Evolutionary conservation across 2,888 invertebrate genomes (phyloP).

Genomic region (Xestobium rufovillosum): DNA sequence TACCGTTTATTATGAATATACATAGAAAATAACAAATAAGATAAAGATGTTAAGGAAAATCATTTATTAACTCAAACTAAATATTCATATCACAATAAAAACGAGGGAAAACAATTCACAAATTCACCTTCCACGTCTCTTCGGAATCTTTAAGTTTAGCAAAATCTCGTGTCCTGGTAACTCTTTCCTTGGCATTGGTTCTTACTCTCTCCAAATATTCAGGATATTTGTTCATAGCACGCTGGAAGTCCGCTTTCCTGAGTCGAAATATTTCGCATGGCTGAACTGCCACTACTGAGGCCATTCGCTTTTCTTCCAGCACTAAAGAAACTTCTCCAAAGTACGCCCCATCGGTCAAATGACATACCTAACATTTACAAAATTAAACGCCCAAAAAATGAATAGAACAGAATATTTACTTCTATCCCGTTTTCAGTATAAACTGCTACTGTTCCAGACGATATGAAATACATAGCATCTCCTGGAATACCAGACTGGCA

Average conservation of each 20-base stretch:
- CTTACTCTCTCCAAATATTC: conserved; percentile 23
- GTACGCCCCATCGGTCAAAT: conserved; percentile 1
- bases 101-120: too few relatives aligned
- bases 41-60: too few relatives aligned
- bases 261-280: conserved; percentile 42
- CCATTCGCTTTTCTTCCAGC: conserved; percentile 34
- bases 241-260: conserved; percentile 37
- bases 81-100: too few relatives aligned
- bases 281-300: conserved; percentile 42
- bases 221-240: conserved; percentile 37
- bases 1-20: too few relatives aligned
- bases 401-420: too few relatives aligned
- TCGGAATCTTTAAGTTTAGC: too few relatives aligned
- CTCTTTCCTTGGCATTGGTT: not conserved
- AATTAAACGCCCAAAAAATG: too few relatives aligned
- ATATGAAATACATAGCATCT: conserved; percentile 40
- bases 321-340: not conserved
- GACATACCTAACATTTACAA: too few relatives aligned
- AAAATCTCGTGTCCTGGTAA: too few relatives aligned
- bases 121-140: too few relatives aligned
- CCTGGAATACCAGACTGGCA: conserved; percentile 36
- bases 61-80: too few relatives aligned
- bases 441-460: conserved; percentile 42
- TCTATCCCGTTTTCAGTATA: conserved; percentile 40
- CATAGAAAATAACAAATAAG: too few relatives aligned